Evolutionary conservation across 2,888 invertebrate genomes (phyloP).

Genomic region (Megaustenia siamemsis): DNA sequence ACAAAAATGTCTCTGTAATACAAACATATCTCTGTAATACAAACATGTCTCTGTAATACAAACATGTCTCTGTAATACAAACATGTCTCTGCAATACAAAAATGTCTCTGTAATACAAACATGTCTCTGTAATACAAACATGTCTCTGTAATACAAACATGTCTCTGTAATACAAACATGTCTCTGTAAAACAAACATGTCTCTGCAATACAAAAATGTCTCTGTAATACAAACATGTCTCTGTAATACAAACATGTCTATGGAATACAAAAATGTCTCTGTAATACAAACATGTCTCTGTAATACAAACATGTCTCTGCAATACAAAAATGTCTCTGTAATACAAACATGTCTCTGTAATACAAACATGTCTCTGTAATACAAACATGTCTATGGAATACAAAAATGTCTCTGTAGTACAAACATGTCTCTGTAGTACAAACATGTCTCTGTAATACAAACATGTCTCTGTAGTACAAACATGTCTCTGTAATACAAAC

Average conservation of each 20-base stretch:
- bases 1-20: background rate
- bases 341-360: background rate
- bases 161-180: too few species aligned
- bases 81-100: background rate
- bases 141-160: background rate
- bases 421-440: background rate
- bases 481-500: background rate
- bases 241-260: background rate
- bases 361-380: background rate
- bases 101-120: background rate
- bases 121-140: background rate
- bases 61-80: background rate
- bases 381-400: background rate
- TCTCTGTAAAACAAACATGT: background rate
- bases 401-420: background rate
- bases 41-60: background rate
- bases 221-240: background rate
- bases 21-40: too few species aligned
- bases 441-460: background rate
- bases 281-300: background rate
- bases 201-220: background rate
- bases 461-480: background rate
- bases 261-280: background rate
- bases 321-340: too few species aligned
- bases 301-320: background rate